phyloP scores from a whole-genome alignment of 2,113 vertebrate species.

The Beaufortia kweichowensis region DNA sequence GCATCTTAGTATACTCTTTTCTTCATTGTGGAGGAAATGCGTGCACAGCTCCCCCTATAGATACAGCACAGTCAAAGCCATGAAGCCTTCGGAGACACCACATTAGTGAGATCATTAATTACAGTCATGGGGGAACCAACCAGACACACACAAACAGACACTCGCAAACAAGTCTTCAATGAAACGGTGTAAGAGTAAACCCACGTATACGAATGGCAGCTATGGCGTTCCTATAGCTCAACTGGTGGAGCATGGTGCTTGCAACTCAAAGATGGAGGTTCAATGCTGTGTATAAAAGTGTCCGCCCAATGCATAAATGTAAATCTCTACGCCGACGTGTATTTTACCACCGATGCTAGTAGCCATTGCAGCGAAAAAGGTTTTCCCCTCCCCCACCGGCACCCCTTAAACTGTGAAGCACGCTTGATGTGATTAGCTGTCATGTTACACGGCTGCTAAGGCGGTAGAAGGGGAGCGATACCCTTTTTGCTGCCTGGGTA shows the following conservation, averaged over 20 bases:
- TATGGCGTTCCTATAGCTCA: neutral
- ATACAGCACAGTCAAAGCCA: constrained; percentile 1
- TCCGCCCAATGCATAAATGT: too few relatives aligned
- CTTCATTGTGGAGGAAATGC: constrained; percentile 5
- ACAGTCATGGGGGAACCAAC: constrained; percentile 59
- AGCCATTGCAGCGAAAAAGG: neutral
- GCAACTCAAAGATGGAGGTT: too few relatives aligned
- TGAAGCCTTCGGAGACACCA: constrained; percentile 40
- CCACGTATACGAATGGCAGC: neutral
- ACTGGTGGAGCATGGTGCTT: neutral
- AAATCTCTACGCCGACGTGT: neutral
- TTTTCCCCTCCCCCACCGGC: constrained; percentile 34
- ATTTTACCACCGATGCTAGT: constrained; percentile 14
- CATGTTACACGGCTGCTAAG: constrained; percentile 73
- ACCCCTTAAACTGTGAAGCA: constrained; percentile 54
- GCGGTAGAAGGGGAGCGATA: constrained; percentile 61
- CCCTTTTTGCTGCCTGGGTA: constrained; percentile 60
- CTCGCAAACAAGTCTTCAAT: constrained; percentile 20
- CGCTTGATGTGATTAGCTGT: constrained; percentile 75
- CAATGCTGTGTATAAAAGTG: too few relatives aligned
- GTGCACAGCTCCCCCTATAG: constrained; percentile 55
- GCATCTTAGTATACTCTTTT: constrained; percentile 40
- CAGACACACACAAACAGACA: constrained; percentile 53
- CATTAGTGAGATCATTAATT: constrained; percentile 66
- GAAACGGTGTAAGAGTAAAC: constrained; percentile 47